These are phyloP conservation scores for Sterna hirundo DNA, from an alignment of 2,113 vertebrate species.

Conservation along the genomic window DNA sequence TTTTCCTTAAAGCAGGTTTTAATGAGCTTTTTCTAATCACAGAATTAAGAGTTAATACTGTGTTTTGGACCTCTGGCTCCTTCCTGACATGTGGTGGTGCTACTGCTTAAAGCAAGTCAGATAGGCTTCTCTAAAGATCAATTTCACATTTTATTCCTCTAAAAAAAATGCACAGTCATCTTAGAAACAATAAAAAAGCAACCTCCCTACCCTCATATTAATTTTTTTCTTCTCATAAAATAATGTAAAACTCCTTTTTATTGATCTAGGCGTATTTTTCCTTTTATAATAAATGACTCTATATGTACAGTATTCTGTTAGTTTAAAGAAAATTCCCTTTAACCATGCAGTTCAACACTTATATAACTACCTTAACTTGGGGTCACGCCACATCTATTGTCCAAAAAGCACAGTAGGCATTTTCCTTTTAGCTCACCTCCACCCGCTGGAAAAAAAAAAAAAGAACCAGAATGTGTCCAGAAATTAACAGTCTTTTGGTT, in stretches of 20 bases:
- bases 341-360: background rate
- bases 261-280: background rate
- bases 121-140: background rate
- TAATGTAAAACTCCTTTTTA: background rate
- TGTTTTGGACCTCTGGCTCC: background rate
- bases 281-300: background rate
- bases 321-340: constrained; percentile 21
- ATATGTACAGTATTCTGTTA: background rate
- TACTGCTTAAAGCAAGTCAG: constrained; percentile 52
- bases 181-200: background rate
- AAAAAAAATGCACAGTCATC: constrained; percentile 20
- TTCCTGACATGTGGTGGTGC: constrained; percentile 58
- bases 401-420: constrained; percentile 84
- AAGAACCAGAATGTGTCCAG: background rate
- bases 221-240: constrained; percentile 3
- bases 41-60: background rate
- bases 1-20: background rate
- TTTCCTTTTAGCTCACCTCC: constrained; percentile 81
- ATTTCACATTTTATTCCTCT: background rate
- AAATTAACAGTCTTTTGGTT: constrained; percentile 23
- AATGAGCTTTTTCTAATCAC: background rate
- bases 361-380: constrained; percentile 76
- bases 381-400: constrained; percentile 82
- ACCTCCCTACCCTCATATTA: background rate
- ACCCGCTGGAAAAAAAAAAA: constrained; percentile 57